Evolutionary conservation across 2,888 invertebrate genomes (phyloP).

Genomic region (Boloria euphrosyne): DNA sequence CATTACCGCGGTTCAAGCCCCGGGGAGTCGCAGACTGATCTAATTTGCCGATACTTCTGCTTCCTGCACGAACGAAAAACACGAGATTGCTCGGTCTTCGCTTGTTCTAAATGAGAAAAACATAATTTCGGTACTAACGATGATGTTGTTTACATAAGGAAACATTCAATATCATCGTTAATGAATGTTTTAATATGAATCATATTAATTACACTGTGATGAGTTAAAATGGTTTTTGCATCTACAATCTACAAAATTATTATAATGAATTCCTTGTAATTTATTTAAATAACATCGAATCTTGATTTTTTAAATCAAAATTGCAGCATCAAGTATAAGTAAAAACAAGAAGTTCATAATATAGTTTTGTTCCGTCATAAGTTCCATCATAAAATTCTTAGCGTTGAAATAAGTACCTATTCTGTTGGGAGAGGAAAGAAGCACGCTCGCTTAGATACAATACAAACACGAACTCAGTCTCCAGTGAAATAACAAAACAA

Average conservation of each 20-base stretch:
- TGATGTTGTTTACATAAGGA: neutral
- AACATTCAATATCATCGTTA: neutral
- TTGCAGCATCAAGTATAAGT: neutral
- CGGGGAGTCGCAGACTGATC: conserved; percentile 54
- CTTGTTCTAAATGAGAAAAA: conserved; percentile 17
- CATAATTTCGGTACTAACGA: neutral
- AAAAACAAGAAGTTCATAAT: neutral
- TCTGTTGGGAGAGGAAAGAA: conserved; percentile 33
- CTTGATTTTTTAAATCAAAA: too few species aligned
- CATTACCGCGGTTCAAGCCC: conserved; percentile 52
- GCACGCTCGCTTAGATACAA: conserved; percentile 40
- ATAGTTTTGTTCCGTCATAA: conserved; percentile 7
- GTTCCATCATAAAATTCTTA: conserved; percentile 34
- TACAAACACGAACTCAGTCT: conserved; percentile 42
- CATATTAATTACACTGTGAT: neutral
- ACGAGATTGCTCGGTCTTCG: conserved; percentile 45
- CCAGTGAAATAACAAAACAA: conserved; percentile 57
- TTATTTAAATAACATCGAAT: too few species aligned
- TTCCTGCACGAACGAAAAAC: conserved; percentile 43
- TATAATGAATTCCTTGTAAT: neutral
- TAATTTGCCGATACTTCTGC: conserved; percentile 53
- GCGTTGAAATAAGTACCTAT: conserved; percentile 37
- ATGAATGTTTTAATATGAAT: neutral
- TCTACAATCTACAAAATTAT: neutral
- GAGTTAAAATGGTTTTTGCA: neutral